phyloP scores from a whole-genome alignment of 2,113 vertebrate species.

The Alosa alosa region DNA sequence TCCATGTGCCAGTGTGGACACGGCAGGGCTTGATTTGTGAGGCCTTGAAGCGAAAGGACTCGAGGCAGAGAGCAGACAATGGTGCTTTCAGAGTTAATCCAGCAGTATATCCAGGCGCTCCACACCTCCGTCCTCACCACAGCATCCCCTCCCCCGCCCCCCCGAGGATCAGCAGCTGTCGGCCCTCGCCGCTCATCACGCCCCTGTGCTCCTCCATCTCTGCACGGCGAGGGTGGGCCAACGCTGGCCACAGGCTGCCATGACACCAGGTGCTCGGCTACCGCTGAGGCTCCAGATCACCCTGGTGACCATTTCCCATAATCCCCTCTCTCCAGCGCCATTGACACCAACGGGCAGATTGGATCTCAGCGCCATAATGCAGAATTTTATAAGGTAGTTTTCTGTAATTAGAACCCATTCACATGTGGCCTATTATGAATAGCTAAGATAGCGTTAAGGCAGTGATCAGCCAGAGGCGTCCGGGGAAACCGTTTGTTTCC shows the following conservation, averaged over 20 bases:
- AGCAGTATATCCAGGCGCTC: background rate
- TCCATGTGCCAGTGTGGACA: background rate
- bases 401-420: too few species aligned
- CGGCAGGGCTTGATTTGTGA: slow-evolving; percentile 30
- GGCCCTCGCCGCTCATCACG: background rate
- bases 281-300: too few species aligned
- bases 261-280: too few species aligned
- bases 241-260: too few species aligned
- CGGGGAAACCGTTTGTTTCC: background rate
- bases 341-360: too few species aligned
- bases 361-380: too few species aligned
- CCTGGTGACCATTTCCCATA: too few species aligned
- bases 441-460: background rate
- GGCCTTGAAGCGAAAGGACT: slow-evolving; percentile 44
- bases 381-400: too few species aligned
- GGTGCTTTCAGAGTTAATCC: background rate
- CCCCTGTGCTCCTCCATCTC: too few species aligned
- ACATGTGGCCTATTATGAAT: background rate
- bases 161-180: background rate
- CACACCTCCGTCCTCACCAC: background rate
- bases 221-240: too few species aligned
- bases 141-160: background rate
- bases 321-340: too few species aligned
- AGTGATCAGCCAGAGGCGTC: background rate
- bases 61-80: background rate